Evolutionary conservation across 1,140 invertebrate genomes (phyloP), one percentile per base, ranked within the genome.

Genomic region (Zophobas morio): DNA sequence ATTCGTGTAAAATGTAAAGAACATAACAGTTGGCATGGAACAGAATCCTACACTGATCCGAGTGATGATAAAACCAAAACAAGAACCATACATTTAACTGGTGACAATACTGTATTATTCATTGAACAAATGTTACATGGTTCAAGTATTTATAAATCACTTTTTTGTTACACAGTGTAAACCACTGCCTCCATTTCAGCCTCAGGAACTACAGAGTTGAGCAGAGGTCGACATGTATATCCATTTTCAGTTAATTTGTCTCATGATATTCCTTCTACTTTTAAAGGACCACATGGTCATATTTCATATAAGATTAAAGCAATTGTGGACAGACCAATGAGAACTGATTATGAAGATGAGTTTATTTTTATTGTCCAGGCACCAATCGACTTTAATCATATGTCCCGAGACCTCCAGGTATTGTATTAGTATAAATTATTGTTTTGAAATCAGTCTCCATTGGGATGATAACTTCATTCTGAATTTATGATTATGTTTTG

Each of bases 301-400:
- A 70, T 83, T 32, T 49, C 66, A 4, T 83, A 78, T 6, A 81
- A 79, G 49, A 4, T 83, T n/a, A 76, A 49, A 54, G 81, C 80
- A 34, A 76, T 77, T 40, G 79, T 83, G 20, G 82, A 82, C 39
- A 60, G 80, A 70, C 80, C 80, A 46, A 77, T 82, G 79, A 77
- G 78, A 0, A 56, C 76, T 8, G 82, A 83, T 63, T 82, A 79
- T 75, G 74, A 81, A 70, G 82, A 82, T 70, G 6, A 78, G 49
- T 51, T 79, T 6, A 46, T 81, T 36, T 70, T 83, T 66, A 37
- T 77, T 3, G 74, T 83, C 4, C 42, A 72, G 1, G 74, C 82
- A 2, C 80, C 80, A 36, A 60, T 83, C 46, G 80, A 82, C 78
- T 75, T 81, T 39, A 78, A 81, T 49, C 39, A 47, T 5, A 40